Conservation (phyloP, 2,797 vertebrate species). For the Dallia pectoralis region DNA sequence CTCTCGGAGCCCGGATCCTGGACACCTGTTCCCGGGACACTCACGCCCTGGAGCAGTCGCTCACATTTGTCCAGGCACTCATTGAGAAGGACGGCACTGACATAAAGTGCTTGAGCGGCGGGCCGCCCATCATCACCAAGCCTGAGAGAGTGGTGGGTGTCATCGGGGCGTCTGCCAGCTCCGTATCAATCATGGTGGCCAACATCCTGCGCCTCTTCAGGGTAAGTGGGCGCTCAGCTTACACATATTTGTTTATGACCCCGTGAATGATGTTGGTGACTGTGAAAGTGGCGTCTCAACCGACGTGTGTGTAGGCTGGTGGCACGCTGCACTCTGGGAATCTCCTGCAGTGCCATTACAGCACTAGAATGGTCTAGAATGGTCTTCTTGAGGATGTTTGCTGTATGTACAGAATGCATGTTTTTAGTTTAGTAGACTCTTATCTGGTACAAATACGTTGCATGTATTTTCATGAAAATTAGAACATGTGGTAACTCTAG, state of each 20-base stretch:
- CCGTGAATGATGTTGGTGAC: neutral
- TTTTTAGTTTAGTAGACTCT: neutral
- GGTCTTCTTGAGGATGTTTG: neutral
- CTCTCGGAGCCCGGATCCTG: slow-evolving; percentile 91
- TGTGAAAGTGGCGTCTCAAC: neutral
- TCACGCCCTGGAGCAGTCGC: slow-evolving; percentile 93
- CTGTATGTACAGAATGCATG: neutral
- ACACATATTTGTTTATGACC: slow-evolving; percentile 4
- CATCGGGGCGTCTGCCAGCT: slow-evolving; percentile 93
- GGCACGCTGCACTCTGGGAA: too few species aligned
- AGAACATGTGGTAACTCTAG: neutral
- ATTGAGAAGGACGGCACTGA: slow-evolving; percentile 96
- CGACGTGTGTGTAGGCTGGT: neutral
- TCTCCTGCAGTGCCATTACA: too few species aligned
- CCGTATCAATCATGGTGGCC: slow-evolving; percentile 98
- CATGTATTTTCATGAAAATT: neutral
- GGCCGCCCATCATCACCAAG: slow-evolving; percentile 94
- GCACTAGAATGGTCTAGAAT: too few species aligned
- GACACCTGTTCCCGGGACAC: slow-evolving; percentile 97
- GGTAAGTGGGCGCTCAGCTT: slow-evolving; percentile 67
- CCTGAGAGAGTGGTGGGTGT: slow-evolving; percentile 92
- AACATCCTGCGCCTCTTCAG: slow-evolving; percentile 97
- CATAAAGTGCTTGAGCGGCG: slow-evolving; percentile 89
- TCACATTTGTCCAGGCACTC: slow-evolving; percentile 95
- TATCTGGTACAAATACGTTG: neutral